Percentiles rank a stretch among this genome's conserved stretches.
These are phyloP conservation scores for Thymelicus acteon DNA, from an alignment of 2,888 invertebrate genomes.

Conservation along the genomic window DNA sequence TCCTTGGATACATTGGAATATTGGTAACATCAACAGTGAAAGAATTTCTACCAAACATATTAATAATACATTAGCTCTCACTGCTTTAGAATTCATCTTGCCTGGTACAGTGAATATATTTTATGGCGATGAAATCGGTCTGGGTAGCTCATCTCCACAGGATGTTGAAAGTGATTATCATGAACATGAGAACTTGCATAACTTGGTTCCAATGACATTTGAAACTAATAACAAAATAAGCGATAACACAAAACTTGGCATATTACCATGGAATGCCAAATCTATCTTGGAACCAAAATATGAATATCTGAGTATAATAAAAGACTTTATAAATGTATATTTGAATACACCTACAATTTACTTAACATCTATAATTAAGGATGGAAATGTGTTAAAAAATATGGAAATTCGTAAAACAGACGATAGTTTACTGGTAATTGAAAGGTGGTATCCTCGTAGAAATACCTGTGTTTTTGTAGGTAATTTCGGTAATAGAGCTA, in stretches of 20 bases:
- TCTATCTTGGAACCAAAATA: conserved; percentile 77
- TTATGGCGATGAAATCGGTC: conserved; percentile 95
- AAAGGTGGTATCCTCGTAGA: conserved; percentile 91
- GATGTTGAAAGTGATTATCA: conserved; percentile 85
- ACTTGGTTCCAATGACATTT: conserved; percentile 90
- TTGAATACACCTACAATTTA: conserved; percentile 89
- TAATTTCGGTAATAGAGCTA: conserved; percentile 86
- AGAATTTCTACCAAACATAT: conserved; percentile 84
- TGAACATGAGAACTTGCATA: conserved; percentile 86
- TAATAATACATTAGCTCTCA: conserved; percentile 88
- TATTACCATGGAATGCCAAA: conserved; percentile 88
- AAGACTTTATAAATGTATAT: conserved; percentile 85
- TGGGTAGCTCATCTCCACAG: conserved; percentile 80
- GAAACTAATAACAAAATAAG: conserved; percentile 58
- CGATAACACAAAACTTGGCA: conserved; percentile 60
- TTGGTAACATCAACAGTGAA: conserved; percentile 86
- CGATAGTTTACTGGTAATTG: conserved; percentile 88
- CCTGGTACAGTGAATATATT: conserved; percentile 95
- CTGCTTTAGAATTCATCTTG: conserved; percentile 90
- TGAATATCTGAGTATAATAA: conserved; percentile 82
- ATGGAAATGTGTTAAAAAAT: conserved; percentile 86
- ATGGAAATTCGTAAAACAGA: conserved; percentile 87
- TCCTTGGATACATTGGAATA: conserved; percentile 93
- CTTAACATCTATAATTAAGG: conserved; percentile 88
- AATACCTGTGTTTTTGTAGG: conserved; percentile 91